These are phyloP conservation scores for Lipophrys pholis DNA, from an alignment of 2,113 vertebrate species.

Conservation along the genomic window DNA sequence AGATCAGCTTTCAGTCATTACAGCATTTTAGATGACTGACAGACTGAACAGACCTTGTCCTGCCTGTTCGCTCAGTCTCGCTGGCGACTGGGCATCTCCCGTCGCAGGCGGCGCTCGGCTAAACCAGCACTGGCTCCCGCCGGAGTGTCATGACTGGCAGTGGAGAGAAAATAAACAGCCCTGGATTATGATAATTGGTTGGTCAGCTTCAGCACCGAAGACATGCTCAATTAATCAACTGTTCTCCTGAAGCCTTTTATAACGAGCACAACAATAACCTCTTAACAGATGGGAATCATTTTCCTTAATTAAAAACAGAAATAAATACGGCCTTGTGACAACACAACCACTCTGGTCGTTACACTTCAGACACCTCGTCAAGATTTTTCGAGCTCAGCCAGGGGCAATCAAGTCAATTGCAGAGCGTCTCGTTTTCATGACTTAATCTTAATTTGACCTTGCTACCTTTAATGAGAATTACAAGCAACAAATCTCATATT, in stretches of 20 bases:
- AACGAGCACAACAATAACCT: slow-evolving; percentile 87
- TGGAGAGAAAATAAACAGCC: slow-evolving; percentile 88
- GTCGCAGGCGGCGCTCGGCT: slow-evolving; percentile 54
- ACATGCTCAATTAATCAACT: slow-evolving; percentile 90
- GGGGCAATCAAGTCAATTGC: slow-evolving; percentile 42
- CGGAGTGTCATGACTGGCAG: slow-evolving; percentile 66
- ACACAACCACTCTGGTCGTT: slow-evolving; percentile 65
- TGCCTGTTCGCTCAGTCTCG: slow-evolving; percentile 20
- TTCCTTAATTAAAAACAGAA: slow-evolving; percentile 90
- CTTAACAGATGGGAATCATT: slow-evolving; percentile 91
- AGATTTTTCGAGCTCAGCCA: slow-evolving; percentile 43
- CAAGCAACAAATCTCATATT: neutral
- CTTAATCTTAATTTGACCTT: slow-evolving; percentile 25
- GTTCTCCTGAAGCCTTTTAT: slow-evolving; percentile 86
- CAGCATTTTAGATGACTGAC: slow-evolving; percentile 61
- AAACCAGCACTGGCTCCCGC: slow-evolving; percentile 48
- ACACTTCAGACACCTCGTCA: slow-evolving; percentile 42
- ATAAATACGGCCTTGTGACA: slow-evolving; percentile 86
- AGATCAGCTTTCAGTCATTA: slow-evolving; percentile 60
- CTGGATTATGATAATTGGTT: slow-evolving; percentile 91
- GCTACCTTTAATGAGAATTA: slow-evolving; percentile 2
- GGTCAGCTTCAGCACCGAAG: slow-evolving; percentile 83
- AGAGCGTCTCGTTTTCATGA: slow-evolving; percentile 11
- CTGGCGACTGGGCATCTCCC: slow-evolving; percentile 75
- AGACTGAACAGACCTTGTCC: slow-evolving; percentile 58